Percentiles rank a stretch among this genome's conserved stretches.
phyloP scores from a whole-genome alignment of 2,113 vertebrate genomes.

The Alouatta palliata region DNA sequence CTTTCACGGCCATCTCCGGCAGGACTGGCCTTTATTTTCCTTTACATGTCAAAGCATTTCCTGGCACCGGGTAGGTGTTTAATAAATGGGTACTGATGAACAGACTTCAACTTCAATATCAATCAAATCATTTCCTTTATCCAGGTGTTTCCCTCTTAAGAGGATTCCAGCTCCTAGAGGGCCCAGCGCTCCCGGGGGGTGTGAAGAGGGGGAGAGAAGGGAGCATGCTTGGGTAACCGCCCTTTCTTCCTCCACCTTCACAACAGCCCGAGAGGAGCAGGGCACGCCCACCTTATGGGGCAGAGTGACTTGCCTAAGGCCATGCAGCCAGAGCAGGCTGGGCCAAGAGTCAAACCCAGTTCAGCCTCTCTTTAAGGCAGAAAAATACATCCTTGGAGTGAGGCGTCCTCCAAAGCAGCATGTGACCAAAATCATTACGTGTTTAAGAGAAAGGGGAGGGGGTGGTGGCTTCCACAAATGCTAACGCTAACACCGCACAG shows the following conservation, averaged over 20 bases:
- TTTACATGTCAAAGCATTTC: background rate
- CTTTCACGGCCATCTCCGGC: background rate
- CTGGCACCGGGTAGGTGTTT: background rate
- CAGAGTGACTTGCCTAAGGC: accelerated
- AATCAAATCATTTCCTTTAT: background rate
- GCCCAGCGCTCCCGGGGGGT: accelerated
- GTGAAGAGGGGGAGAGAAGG: accelerated
- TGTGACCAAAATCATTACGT: background rate
- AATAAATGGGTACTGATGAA: accelerated
- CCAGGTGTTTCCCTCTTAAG: background rate
- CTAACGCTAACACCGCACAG: accelerated
- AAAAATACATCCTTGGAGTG: accelerated
- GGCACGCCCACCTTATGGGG: background rate
- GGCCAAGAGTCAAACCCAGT: background rate
- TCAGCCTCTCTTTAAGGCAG: background rate
- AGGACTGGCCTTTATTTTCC: background rate
- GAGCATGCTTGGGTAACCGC: accelerated
- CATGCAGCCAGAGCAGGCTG: background rate
- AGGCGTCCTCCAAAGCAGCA: background rate
- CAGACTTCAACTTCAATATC: background rate
- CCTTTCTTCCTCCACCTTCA: background rate
- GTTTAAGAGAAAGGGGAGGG: background rate
- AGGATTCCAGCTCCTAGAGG: background rate
- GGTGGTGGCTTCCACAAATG: too few species aligned
- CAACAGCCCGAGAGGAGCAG: background rate